Base-by-base conservation (phyloP, 37 sponge, comb jelly and placozoan species). In the Petrosia ficiformis region DNA sequence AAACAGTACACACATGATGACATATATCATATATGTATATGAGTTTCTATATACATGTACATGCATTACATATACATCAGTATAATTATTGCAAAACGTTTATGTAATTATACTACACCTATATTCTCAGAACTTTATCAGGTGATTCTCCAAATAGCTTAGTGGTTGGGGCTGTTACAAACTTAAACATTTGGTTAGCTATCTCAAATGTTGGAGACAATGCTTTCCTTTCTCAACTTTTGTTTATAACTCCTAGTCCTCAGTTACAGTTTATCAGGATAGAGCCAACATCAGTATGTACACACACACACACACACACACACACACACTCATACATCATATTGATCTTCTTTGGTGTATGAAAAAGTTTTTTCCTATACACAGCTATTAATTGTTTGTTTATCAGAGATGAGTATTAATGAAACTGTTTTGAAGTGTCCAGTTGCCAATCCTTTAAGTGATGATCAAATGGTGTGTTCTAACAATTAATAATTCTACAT, bases 171-270 rank as follows among this genome's bases (percentile, higher is more conserved):
- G 26, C 10, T 10, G 74, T 82, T 1, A 67, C 75, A 25, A 43
- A 43, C n/a, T 40, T 84, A 39, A 44, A 21, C 32, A 36, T 77
- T 19, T 21, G 39, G 31, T 11, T 77, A 14, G 60, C 1, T 11
- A 43, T 84, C 39, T 0, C 6, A 1, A 84, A 84, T 57, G 6
- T 3, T 1, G 52, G 66, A 37, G 77, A 77, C 29, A 61, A 84
- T 39, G 84, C 84, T 4, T 84, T 76, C 63, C 65, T 43, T 26
- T 58, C 84, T 35, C 24, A 38, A 16, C 39, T 84, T 44, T 36
- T 70, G 5, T 67, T 82, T 57, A 39, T 24, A 8, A 43, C 42
- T 4, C 83, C 83, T 25, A 65, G 4, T 24, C 36, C 10, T 2
- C 48, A 44, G 0, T 70, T 82, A 4, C 39, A 39, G 19, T 35